Evolutionary conservation across 1,140 invertebrate genomes (phyloP), one percentile per base, ranked within the genome.

Genomic region (Condylostylus longicornis): DNA sequence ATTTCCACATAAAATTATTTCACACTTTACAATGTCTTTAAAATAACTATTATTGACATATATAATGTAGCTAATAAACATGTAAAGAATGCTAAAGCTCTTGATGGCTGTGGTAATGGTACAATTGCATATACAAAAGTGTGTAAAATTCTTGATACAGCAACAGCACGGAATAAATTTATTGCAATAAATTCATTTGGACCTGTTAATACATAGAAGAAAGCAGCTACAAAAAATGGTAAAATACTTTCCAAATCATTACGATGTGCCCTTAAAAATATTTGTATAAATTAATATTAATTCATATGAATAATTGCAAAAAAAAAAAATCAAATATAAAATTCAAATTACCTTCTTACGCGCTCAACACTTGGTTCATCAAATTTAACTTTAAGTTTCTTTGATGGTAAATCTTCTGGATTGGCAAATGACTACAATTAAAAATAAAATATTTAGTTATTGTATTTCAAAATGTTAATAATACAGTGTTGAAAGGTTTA

Each of bases 191-290:
- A 58, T 5, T 52, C 28, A 5, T 51, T 45, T 12, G 78, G 78
- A 29, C 63, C 62, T 2, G 72, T 78, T 25, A 68, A 47, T 0
- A 74, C 52, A 52, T 77, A 81, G 2, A 77, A 42, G 1, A 68
- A 63, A 2, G 70, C 74, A 27, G 72, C 55, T 2, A 68, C 45
- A 7, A 76, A 63, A 61, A 78, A 80, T 4, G 72, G 63, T 8
- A 73, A 50, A 38, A 79, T 66, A 44, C 79, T 81, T 52, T 81
- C 77, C 34, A 81, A 43, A 48, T 81, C 77, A 47, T 80, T 81
- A 35, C 66, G 54, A 49, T 81, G 78, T 12, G 73, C 72, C 44
- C 76, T 73, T 51, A 18, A 61, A 62, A 15, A 30, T 10, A 35
- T 21, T 17, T 30, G n/a, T 33, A 5, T 33, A 10, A 33, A 15